Conservation (phyloP, 2,797 vertebrate genomes). For the Lerista edwardsae region DNA sequence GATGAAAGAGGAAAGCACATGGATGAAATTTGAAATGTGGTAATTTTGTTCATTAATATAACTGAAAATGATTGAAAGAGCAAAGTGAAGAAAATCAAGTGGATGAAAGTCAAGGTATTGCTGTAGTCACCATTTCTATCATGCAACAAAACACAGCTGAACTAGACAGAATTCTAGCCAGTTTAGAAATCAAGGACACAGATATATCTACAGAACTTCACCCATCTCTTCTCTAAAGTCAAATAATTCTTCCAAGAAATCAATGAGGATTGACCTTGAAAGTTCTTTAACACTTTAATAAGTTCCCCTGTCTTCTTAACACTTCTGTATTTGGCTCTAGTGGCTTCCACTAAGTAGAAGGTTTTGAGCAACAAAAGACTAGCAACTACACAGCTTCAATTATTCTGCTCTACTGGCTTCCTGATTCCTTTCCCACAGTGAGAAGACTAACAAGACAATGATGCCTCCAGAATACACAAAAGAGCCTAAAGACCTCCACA, state of each 20-base stretch:
- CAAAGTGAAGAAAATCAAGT: too few species aligned
- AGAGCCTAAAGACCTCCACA: conserved; percentile 71
- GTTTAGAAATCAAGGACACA: neutral
- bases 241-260: neutral
- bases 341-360: conserved; percentile 53
- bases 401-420: conserved; percentile 81
- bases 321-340: conserved; percentile 52
- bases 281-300: conserved; percentile 51
- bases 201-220: neutral
- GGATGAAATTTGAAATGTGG: too few species aligned
- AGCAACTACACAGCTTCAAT: conserved; percentile 78
- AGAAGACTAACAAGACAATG: conserved; percentile 68
- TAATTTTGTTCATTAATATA: too few species aligned
- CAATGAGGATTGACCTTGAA: neutral
- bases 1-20: too few species aligned
- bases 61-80: too few species aligned
- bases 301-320: neutral
- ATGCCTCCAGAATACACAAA: conserved; percentile 70
- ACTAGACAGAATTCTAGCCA: neutral
- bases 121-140: neutral
- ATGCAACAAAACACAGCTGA: neutral
- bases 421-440: conserved; percentile 84
- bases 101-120: too few species aligned
- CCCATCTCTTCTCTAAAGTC: neutral
- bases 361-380: conserved; percentile 73